Percentiles rank a stretch among this genome's conserved stretches.
phyloP scores from a whole-genome alignment of 1,140 invertebrate genomes.

The Coptotermes formosanus region DNA sequence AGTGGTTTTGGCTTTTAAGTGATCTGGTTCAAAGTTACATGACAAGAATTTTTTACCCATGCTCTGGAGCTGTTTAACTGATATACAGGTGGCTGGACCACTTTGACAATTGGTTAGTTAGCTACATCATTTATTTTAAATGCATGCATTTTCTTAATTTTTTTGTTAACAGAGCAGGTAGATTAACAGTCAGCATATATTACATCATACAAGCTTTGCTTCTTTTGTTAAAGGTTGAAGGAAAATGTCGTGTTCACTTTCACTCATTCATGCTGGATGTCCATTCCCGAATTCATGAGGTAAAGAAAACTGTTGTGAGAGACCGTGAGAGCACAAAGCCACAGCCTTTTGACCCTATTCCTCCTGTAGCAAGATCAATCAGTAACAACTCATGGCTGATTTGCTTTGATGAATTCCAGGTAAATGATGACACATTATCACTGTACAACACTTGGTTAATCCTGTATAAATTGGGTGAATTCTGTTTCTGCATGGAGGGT shows the following conservation, averaged over 20 bases:
- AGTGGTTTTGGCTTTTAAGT: too few species aligned
- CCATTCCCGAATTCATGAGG: constrained; percentile 79
- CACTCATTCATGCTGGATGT: constrained; percentile 98
- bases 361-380: constrained; percentile 87
- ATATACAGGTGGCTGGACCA: too few species aligned
- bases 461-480: too few species aligned
- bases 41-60: too few species aligned
- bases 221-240: constrained; percentile 50
- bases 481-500: too few species aligned
- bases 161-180: too few species aligned
- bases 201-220: too few species aligned
- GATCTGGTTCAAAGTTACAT: too few species aligned
- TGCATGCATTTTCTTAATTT: too few species aligned
- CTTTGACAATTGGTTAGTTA: neutral
- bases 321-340: constrained; percentile 63
- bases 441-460: too few species aligned
- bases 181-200: too few species aligned
- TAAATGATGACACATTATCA: constrained; percentile 45
- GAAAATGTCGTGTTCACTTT: constrained; percentile 89
- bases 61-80: too few species aligned
- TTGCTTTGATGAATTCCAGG: constrained; percentile 99
- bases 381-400: constrained; percentile 84
- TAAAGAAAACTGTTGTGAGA: constrained; percentile 71
- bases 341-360: constrained; percentile 89
- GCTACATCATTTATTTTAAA: constrained; percentile 21